These are phyloP conservation scores for Pseudomyrmex dendroicus DNA, from an alignment of 1,140 invertebrate species.

Conservation along the genomic window DNA sequence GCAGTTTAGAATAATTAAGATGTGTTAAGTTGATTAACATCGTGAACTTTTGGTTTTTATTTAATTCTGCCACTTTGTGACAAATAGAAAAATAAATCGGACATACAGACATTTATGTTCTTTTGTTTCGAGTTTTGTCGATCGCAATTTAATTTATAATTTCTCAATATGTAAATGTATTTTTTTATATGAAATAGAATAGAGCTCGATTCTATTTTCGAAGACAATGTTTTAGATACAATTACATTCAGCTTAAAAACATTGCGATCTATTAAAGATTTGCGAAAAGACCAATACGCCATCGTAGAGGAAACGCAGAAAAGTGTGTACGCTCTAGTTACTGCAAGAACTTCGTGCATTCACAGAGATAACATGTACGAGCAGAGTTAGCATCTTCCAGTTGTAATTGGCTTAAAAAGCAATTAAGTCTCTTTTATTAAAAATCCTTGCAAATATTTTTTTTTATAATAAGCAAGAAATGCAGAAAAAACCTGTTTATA, in stretches of 20 bases:
- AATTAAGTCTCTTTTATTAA: conserved; percentile 57
- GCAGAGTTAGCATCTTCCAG: conserved; percentile 11
- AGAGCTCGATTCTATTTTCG: neutral
- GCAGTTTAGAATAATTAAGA: conserved; percentile 41
- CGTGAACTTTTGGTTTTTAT: conserved; percentile 33
- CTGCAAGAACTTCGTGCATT: conserved; percentile 50
- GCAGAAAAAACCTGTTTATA: neutral
- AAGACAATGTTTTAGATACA: conserved; percentile 1
- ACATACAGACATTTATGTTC: neutral
- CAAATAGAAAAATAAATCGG: conserved; percentile 5
- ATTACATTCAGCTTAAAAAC: conserved; percentile 2
- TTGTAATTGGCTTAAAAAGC: conserved; percentile 65
- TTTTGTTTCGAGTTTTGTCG: neutral
- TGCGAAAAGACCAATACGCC: conserved; percentile 17
- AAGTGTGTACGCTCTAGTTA: conserved; percentile 77
- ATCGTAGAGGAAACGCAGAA: conserved; percentile 46
- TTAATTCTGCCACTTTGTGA: conserved; percentile 16
- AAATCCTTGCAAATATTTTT: conserved; percentile 11
- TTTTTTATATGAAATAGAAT: no score
- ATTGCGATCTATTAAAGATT: conserved; percentile 8
- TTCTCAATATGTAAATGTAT: no score
- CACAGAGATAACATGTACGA: conserved; percentile 39
- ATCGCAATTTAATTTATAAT: no score
- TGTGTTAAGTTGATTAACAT: conserved; percentile 29
- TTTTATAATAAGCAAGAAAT: conserved; percentile 13